Base-by-base conservation (phyloP, 2,797 vertebrate genomes). In the Geotrypetes seraphini region DNA sequence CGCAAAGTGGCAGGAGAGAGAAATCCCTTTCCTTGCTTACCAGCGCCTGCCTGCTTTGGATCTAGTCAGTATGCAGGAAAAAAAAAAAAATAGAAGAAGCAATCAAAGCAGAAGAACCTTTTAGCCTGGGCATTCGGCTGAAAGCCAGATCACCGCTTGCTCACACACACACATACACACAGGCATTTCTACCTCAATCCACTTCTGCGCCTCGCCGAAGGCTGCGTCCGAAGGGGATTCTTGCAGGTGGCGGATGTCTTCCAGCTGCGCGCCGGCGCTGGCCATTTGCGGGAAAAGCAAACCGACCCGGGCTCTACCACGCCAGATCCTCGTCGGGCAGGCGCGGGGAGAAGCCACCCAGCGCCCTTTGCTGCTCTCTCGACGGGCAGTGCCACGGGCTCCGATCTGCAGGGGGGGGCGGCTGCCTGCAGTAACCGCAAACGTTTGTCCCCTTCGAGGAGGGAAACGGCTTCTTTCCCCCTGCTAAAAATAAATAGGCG, bases 171-270 rank as follows among this genome's bases (percentile, higher is more conserved):
- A n/a, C n/a, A n/a, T 8, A 19, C 19, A 19, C 5, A 19, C 19
- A 6, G n/a, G 22, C 19, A 58, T 87, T n/a, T n/a, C 81, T 56
- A 96, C 92, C 90, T 97, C 88, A 37, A 97, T 95, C 92, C 94
- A 96, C 77, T 89, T 87, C 71, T 90, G 94, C 4, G 94, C 92
- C 71, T 95, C 92, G 36, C 59, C 81, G 44, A 88, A 90, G 23
- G 91, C 92, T 22, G 78, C 73, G 27, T 90, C 90, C 0, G 85
- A 78, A 3, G 81, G 60, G 19, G 65, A 41, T 15, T 81, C 83
- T 24, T 76, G 78, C 54, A 67, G 70, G 24, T 69, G 63, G 36
- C 69, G 62, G 23, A 63, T 59, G 27, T 81, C 69, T 38, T 71
- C 70, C 51, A 58, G 63, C 56, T 70, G 75, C 14, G 71, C 69